Base-by-base conservation (phyloP, 2,113 vertebrate species). In the Noturus placidus region DNA sequence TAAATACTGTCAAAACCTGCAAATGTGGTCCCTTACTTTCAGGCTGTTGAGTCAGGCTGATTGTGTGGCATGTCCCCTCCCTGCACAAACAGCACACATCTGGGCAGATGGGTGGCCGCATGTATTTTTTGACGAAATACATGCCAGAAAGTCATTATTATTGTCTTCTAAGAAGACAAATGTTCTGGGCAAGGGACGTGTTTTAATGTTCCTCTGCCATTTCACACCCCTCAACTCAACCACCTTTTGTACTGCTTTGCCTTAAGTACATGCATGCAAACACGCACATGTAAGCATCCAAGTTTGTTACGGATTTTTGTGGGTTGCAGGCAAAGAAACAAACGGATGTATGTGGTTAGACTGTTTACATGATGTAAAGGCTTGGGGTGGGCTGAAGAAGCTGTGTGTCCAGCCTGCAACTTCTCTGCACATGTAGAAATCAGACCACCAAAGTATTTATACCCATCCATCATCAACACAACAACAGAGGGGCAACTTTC, bases 11-110 rank as follows among this genome's bases (percentile, higher is more conserved):
- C 25, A 52, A 52, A 52, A 52, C 42, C 22, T 77, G 25, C 50
- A 46, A 25, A 50, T 77, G 42, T 52, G 72, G 42, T 50, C 25
- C 4, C 4, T 25, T 76, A 25, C 22, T 50, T 74, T 74, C 70
- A 82, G 80, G 30, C 59, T 82, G 11, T 63, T 46, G 30, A 22
- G 52, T 81, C 30, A 19, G 27, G 15, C 42, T 33, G 61, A 42
- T 67, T 70, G n/a, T 70, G 63, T 54, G 61, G 35, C 15, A 54
- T 54, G 42, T 69, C 25, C n/a, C n/a, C 38, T 54, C 42, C 46
- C 27, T 52, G 61, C 88, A 92, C 92, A 93, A 93, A 93, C 93
- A 93, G 86, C 91, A 90, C 90, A 93, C 93, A 93, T 94, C 93
- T 93, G 92, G 90, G 88, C 92, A 91, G 85, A 91, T 89, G 87